phyloP scores from a whole-genome alignment of 2,797 vertebrate genomes.

The Tolypeutes matacus region DNA sequence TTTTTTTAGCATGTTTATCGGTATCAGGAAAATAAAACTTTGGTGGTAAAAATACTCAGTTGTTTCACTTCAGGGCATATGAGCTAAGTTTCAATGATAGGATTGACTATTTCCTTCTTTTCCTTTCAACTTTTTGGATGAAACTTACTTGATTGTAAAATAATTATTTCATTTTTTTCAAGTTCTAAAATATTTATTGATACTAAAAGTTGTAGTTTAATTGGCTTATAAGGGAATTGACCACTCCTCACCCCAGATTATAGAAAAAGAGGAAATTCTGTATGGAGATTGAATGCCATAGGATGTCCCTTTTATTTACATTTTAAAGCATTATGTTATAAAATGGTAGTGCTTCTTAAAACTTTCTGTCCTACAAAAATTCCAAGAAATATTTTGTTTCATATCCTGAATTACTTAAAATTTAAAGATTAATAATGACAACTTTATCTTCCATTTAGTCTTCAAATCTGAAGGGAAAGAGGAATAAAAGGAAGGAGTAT shows the following conservation, averaged over 20 bases:
- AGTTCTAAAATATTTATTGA: background rate
- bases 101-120: background rate
- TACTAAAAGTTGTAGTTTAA: background rate
- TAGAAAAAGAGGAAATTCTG: slow-evolving; percentile 12
- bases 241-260: background rate
- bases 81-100: background rate
- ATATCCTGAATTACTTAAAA: background rate
- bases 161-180: background rate
- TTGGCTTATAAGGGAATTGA: background rate
- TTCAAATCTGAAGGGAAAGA: slow-evolving; percentile 22
- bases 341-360: background rate
- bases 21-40: background rate
- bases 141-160: background rate
- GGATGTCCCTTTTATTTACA: background rate
- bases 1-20: background rate
- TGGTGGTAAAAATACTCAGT: background rate
- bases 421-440: background rate
- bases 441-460: background rate
- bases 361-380: background rate
- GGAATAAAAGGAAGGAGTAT: background rate
- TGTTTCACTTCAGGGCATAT: background rate
- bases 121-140: background rate
- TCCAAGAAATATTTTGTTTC: background rate
- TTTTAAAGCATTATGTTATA: slow-evolving; percentile 6
- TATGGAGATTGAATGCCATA: background rate